Evolutionary conservation across 64 coral and sea anemone genomes (phyloP).

Genomic region (Montipora foliosa): DNA sequence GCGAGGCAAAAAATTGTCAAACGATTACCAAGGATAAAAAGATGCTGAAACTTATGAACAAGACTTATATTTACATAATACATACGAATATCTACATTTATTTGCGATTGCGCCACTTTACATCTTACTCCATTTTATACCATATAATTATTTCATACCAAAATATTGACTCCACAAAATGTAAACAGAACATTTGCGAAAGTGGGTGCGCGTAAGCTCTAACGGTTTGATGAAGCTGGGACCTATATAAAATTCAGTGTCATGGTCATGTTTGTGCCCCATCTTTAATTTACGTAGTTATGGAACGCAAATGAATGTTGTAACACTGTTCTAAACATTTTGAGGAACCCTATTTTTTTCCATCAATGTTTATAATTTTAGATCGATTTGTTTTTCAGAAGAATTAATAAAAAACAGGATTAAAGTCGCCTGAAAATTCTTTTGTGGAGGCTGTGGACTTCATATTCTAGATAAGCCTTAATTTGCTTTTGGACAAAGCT

Average conservation of each 20-base stretch:
- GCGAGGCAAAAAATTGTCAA: not conserved
- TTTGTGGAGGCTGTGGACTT: no score
- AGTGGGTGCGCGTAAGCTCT: not conserved
- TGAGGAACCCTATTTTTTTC: no score
- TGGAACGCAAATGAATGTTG: no score
- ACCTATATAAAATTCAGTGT: not conserved
- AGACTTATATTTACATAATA: constrained; percentile 19
- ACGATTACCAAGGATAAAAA: not conserved
- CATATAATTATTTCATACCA: not conserved
- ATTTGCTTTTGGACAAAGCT: not conserved
- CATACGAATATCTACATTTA: not conserved
- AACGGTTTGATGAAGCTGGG: not conserved
- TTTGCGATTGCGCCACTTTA: not conserved
- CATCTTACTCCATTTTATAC: not conserved
- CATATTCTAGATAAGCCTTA: not conserved
- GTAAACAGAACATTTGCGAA: not conserved
- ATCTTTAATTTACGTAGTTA: not conserved
- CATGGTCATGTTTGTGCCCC: not conserved
- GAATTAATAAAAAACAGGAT: not conserved
- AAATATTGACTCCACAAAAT: constrained; percentile 6
- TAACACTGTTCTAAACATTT: no score
- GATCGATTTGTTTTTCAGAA: not conserved
- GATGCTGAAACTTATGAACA: not conserved
- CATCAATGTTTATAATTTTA: not conserved
- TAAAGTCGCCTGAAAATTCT: not conserved